Percentiles rank a stretch among this genome's conserved stretches.
Evolutionary conservation across 2,888 invertebrate species (phyloP).

Genomic region (Eupithecia tripunctaria): DNA sequence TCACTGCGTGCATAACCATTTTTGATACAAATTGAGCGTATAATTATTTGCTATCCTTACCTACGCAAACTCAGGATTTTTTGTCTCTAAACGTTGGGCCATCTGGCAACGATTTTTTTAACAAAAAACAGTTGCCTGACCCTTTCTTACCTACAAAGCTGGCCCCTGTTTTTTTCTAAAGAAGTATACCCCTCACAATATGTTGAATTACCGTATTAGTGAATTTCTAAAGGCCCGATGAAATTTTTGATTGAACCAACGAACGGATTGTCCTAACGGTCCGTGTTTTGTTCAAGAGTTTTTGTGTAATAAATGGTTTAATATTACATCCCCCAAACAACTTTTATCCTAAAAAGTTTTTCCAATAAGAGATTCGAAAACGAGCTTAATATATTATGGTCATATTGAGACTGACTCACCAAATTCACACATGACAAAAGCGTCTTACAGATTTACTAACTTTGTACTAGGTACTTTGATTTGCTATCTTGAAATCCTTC

Average conservation of each 20-base stretch:
- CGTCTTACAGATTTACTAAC: neutral
- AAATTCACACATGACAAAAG: conserved; percentile 24
- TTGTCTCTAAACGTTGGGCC: conserved; percentile 80
- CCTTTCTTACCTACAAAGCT: conserved; percentile 80
- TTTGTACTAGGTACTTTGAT: conserved; percentile 48
- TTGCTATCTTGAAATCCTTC: conserved; percentile 54
- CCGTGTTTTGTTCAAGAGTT: conserved; percentile 61
- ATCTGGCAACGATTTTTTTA: conserved; percentile 81
- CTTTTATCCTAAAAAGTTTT: neutral
- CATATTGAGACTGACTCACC: conserved; percentile 4
- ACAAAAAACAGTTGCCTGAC: conserved; percentile 78
- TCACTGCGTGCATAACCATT: neutral
- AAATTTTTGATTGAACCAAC: conserved; percentile 80
- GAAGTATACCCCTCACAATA: conserved; percentile 77
- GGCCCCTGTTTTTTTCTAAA: conserved; percentile 75
- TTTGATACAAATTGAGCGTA: neutral
- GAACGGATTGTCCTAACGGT: conserved; percentile 83
- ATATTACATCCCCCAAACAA: conserved; percentile 41
- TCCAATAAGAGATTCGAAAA: neutral
- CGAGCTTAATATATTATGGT: neutral
- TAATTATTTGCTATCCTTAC: conserved; percentile 59
- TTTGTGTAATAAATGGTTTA: conserved; percentile 61
- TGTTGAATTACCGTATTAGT: conserved; percentile 83
- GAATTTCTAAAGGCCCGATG: conserved; percentile 79
- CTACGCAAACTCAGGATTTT: conserved; percentile 76